Conservation (phyloP, 2,797 vertebrate genomes). For the Acestrorhynchus altus region DNA sequence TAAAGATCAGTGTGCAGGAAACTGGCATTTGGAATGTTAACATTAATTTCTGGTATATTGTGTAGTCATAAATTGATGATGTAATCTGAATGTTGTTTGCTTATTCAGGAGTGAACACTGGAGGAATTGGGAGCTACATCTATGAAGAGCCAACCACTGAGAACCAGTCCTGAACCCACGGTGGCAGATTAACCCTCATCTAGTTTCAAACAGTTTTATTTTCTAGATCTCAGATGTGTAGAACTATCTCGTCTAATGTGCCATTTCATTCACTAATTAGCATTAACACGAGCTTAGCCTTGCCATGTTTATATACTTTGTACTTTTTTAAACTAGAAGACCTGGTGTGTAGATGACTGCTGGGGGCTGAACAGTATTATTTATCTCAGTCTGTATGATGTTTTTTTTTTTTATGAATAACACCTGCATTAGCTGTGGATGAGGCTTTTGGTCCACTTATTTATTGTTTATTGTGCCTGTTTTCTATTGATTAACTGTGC, state of each 20-base stretch:
- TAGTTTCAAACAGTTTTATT: neutral
- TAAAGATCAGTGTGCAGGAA: no score
- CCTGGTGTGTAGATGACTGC: neutral
- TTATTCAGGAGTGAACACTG: conserved; percentile 83
- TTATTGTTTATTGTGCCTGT: conserved; percentile 7
- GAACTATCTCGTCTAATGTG: conserved; percentile 16
- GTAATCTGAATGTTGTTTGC: neutral
- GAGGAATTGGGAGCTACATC: conserved; percentile 86
- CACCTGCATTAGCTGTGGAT: neutral
- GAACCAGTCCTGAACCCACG: conserved; percentile 60
- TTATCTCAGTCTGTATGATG: neutral
- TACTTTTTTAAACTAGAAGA: conserved; percentile 12
- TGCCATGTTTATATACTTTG: conserved; percentile 30
- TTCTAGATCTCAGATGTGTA: conserved; percentile 16
- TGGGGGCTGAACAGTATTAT: neutral
- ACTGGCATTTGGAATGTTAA: neutral
- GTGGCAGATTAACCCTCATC: neutral
- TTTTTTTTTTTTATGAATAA: neutral
- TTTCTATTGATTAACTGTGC: conserved; percentile 11
- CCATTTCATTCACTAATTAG: conserved; percentile 13
- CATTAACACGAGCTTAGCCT: conserved; percentile 8
- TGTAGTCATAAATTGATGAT: neutral
- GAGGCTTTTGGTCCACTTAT: neutral
- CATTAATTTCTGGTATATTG: neutral
- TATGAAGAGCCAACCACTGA: conserved; percentile 76